Percentiles rank a stretch among this genome's conserved stretches.
Evolutionary conservation across 2,113 vertebrate species (phyloP).

Genomic region (Lepus europaeus): DNA sequence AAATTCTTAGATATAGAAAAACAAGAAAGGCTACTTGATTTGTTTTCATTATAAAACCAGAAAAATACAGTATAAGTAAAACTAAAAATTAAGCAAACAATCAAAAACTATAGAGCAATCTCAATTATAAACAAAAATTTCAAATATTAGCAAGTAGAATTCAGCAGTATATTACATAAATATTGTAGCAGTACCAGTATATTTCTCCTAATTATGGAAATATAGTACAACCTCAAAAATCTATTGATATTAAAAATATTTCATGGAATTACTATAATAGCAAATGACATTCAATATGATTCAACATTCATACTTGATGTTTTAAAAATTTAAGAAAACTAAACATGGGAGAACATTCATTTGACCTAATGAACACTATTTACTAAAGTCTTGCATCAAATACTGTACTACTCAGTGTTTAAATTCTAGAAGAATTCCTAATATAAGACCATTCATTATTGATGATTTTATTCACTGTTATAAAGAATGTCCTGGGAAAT

Average conservation of each 20-base stretch:
- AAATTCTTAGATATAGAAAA: constrained; percentile 3
- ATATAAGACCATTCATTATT: not conserved
- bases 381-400: not conserved
- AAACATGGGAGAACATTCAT: not conserved
- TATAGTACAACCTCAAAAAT: constrained; percentile 26
- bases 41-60: not conserved
- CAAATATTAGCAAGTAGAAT: not conserved
- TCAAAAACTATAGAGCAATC: not conserved
- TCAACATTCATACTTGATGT: not conserved
- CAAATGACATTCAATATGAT: not conserved
- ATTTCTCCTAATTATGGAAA: constrained; percentile 36
- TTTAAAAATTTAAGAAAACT: not conserved
- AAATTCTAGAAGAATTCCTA: not conserved
- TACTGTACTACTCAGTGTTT: not conserved
- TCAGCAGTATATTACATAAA: not conserved
- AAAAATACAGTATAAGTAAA: not conserved
- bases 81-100: not conserved
- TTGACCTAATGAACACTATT: not conserved
- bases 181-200: not conserved
- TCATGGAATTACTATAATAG: not conserved
- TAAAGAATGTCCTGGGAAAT: not conserved
- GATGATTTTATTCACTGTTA: not conserved
- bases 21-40: not conserved
- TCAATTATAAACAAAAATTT: not conserved
- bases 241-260: not conserved